Base-by-base conservation (phyloP, 2,113 vertebrate genomes). In the Catharus bicknelli region DNA sequence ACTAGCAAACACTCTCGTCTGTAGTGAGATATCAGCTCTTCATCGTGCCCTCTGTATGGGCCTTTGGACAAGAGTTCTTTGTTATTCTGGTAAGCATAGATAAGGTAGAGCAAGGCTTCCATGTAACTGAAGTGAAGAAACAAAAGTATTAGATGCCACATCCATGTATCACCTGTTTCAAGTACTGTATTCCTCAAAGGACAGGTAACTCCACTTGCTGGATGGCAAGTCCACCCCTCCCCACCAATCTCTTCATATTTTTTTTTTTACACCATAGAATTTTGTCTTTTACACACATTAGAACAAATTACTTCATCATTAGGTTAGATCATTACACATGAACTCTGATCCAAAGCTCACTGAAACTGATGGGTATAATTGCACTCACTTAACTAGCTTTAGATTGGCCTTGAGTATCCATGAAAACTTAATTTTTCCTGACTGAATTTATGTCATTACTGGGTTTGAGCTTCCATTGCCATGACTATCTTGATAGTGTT, bases 1-100 rank as follows among this genome's bases (percentile, higher is more conserved):
- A 99, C 99, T 96, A 99, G 98, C 96, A 99, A 98, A 97, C 99
- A 99, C 95, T 99, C 98, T 90, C 99, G 98, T 86, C 99, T 98
- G 97, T 99, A 99, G 97, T 98, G 97, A 51, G 98, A 98, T 21
- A 99, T 97, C 55, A 99, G 90, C 86, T 99, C 98, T 79, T 99
- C 98, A 20, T 98, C 97, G 6, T 99, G 99, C 30, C 99, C 99
- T 96, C 99, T 97, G 97, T 99, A 99, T 0, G 95, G 98, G 54
- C 99, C 99, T 97, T 98, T 99, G 23, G 98, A 98, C 94, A 99
- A 90, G 57, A 99, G 99, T 96, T 99, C 99, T 97, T 98, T 99
- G 97, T 99, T 99, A 97, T 98, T 99, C 97, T 99, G 99, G 96
- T 99, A 98, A 66, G 99, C 98, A 97, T 98, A 99, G 86, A 99